Evolutionary conservation across 2,113 vertebrate species (phyloP).

Genomic region (Orthonyx spaldingii): DNA sequence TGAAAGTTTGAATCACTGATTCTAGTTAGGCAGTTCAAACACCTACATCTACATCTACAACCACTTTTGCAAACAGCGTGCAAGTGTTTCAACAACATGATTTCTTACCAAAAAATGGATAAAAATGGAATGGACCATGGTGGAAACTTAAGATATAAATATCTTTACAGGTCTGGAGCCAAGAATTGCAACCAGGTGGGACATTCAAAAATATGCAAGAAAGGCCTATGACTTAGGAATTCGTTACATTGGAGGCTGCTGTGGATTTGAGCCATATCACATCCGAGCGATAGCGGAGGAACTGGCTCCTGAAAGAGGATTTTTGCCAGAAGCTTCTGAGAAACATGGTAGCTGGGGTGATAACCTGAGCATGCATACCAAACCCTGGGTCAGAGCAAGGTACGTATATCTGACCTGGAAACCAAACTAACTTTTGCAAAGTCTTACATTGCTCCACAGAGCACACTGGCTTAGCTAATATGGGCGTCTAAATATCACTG

Average conservation of each 20-base stretch:
- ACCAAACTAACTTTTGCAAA: neutral
- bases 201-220: slow-evolving; percentile 91
- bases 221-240: slow-evolving; percentile 88
- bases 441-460: neutral
- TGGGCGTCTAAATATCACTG: neutral
- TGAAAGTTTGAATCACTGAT: neutral
- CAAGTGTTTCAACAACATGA: neutral
- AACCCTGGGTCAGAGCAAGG: slow-evolving; percentile 97
- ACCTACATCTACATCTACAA: neutral
- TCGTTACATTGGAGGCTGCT: slow-evolving; percentile 91
- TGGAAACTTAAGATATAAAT: neutral
- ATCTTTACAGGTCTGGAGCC: slow-evolving; percentile 84
- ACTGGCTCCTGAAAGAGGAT: slow-evolving; percentile 83
- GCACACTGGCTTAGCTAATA: neutral
- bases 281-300: slow-evolving; percentile 90
- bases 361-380: slow-evolving; percentile 91
- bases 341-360: slow-evolving; percentile 92
- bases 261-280: slow-evolving; percentile 94
- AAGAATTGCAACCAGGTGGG: slow-evolving; percentile 89
- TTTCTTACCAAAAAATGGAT: neutral
- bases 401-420: slow-evolving; percentile 44
- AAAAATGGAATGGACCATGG: neutral
- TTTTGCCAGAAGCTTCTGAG: slow-evolving; percentile 84
- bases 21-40: neutral
- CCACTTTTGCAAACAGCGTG: neutral